Conservation (phyloP, 2,113 vertebrate species). For the Hassar affinis region DNA sequence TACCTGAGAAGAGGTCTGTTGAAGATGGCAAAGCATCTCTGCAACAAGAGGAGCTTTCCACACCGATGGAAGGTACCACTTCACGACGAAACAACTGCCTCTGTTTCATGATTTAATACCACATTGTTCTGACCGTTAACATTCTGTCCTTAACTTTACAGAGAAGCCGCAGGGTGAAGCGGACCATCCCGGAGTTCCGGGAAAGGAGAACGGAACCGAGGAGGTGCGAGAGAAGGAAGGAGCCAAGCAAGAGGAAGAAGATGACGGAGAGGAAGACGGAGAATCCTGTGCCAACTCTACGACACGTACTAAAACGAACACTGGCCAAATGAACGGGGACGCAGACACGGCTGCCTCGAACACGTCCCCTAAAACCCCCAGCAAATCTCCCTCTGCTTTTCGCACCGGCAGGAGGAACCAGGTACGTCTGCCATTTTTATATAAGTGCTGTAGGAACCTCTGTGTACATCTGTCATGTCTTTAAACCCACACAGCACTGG, state of each 20-base stretch:
- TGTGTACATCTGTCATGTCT: not conserved
- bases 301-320: slow-evolving; percentile 88
- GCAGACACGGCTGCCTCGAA: slow-evolving; percentile 59
- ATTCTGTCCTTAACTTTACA: not conserved
- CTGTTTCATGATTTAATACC: not conserved
- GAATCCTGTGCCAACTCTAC: slow-evolving; percentile 85
- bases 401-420: slow-evolving; percentile 87
- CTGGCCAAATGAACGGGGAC: slow-evolving; percentile 80
- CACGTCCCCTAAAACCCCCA: slow-evolving; percentile 77
- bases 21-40: slow-evolving; percentile 22
- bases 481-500: not conserved
- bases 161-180: slow-evolving; percentile 31
- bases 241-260: slow-evolving; percentile 41
- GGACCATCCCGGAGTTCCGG: slow-evolving; percentile 43
- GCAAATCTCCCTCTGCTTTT: slow-evolving; percentile 79
- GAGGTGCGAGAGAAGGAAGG: slow-evolving; percentile 53
- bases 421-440: slow-evolving; percentile 63
- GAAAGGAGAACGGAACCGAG: slow-evolving; percentile 58
- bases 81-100: not conserved
- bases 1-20: slow-evolving; percentile 21
- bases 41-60: slow-evolving; percentile 26
- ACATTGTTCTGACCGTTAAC: no score
- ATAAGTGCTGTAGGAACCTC: not conserved
- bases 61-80: slow-evolving; percentile 36
- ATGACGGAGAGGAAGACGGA: slow-evolving; percentile 56